Evolutionary conservation across 2,797 vertebrate species (phyloP).

Genomic region (Mus spretus): DNA sequence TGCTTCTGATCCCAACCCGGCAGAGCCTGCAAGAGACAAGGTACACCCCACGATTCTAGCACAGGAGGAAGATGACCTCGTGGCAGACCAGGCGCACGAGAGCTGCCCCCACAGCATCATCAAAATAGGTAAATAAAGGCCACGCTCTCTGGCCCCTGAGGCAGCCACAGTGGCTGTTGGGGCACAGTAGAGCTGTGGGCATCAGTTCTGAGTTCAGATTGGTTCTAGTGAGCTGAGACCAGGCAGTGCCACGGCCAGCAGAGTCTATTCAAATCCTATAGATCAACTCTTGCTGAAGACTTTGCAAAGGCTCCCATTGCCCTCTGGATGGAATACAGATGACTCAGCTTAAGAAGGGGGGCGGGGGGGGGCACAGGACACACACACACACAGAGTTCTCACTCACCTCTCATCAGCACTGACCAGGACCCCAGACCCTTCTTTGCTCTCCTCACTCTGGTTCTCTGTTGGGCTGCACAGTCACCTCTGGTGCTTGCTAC

Average conservation of each 20-base stretch:
- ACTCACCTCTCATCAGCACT: neutral
- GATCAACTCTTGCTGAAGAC: neutral
- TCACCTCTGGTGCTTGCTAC: no score
- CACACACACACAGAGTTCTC: no score
- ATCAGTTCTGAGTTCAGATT: neutral
- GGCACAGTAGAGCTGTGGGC: neutral
- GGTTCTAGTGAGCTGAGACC: accelerated
- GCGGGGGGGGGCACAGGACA: no score
- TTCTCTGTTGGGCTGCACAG: neutral
- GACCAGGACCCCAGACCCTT: neutral
- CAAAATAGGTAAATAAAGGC: constrained; percentile 92
- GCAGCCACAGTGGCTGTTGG: accelerated
- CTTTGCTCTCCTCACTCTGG: neutral
- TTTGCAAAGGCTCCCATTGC: neutral
- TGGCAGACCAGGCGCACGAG: constrained; percentile 80
- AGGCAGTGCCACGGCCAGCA: accelerated
- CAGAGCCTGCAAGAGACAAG: constrained; percentile 84
- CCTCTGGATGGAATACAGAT: neutral
- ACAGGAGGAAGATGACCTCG: constrained; percentile 86
- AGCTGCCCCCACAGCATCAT: constrained; percentile 84
- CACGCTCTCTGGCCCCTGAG: accelerated
- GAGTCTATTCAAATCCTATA: neutral
- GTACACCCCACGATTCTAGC: constrained; percentile 93
- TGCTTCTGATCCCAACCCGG: constrained; percentile 36
- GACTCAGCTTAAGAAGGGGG: neutral